phyloP scores from a whole-genome alignment of 2,888 invertebrate genomes.

The Clanis bilineata region DNA sequence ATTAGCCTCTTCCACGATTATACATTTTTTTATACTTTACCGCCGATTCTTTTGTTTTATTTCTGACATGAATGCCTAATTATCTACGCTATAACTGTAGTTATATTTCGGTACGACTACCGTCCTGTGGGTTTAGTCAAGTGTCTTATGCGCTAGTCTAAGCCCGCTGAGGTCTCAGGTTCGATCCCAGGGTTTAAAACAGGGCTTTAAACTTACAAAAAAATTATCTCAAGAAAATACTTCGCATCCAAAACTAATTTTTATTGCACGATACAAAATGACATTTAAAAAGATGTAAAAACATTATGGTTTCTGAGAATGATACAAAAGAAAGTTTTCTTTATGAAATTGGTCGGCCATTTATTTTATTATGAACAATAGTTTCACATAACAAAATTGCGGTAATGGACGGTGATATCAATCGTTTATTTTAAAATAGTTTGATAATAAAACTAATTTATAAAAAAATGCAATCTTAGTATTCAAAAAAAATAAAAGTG shows the following conservation, averaged over 20 bases:
- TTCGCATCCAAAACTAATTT: neutral
- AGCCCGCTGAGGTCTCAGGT: too few species aligned
- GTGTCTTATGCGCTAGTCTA: too few species aligned
- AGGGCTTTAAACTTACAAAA: too few species aligned
- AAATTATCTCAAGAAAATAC: neutral
- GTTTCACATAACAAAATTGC: constrained; percentile 2
- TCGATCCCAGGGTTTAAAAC: too few species aligned
- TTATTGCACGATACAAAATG: neutral
- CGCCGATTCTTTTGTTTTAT: too few species aligned
- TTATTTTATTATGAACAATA: constrained; percentile 6
- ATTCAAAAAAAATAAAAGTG: neutral
- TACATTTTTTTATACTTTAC: too few species aligned
- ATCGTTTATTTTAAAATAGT: neutral
- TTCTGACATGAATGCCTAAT: too few species aligned
- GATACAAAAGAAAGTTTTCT: constrained; percentile 11
- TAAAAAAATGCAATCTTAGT: neutral
- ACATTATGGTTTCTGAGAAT: constrained; percentile 4
- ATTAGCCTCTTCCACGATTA: too few species aligned
- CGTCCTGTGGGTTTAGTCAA: too few species aligned
- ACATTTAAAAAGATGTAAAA: constrained; percentile 2
- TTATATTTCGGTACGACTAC: too few species aligned
- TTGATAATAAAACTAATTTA: neutral
- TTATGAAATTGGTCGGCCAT: neutral
- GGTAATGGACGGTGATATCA: neutral
- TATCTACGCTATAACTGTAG: too few species aligned